Percentiles rank a stretch among this genome's conserved stretches.
These are phyloP conservation scores for Mandrillus leucophaeus DNA, from an alignment of 2,113 vertebrate genomes.

Conservation along the genomic window DNA sequence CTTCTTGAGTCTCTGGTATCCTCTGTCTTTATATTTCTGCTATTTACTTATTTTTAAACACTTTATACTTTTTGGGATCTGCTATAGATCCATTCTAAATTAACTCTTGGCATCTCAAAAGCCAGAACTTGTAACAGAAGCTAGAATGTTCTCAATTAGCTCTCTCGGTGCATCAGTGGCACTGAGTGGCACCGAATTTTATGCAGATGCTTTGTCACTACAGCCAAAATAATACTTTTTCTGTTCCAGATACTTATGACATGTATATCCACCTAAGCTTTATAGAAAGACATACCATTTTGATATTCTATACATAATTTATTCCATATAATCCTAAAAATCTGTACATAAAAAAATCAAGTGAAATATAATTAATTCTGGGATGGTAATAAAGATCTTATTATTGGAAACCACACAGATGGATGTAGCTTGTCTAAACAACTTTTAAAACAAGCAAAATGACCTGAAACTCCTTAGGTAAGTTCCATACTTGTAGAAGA, in stretches of 20 bases:
- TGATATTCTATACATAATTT: not conserved
- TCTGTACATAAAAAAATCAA: not conserved
- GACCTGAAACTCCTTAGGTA: not conserved
- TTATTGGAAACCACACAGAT: not conserved
- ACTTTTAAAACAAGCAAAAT: conserved; percentile 33
- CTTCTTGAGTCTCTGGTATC: not conserved
- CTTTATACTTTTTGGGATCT: not conserved
- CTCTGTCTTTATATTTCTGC: not conserved
- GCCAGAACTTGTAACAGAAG: not conserved
- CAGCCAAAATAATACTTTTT: not conserved
- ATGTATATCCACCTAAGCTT: not conserved
- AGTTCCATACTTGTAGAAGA: not conserved
- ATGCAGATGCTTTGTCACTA: not conserved
- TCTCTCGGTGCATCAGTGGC: not conserved
- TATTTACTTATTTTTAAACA: not conserved
- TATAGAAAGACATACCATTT: not conserved
- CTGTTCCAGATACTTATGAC: not conserved
- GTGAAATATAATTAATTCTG: not conserved
- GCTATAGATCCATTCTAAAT: not conserved
- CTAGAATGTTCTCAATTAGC: not conserved
- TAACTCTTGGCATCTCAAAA: not conserved
- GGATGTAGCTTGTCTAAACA: not conserved
- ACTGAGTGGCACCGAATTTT: not conserved
- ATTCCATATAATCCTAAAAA: conserved; percentile 26
- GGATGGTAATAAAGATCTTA: not conserved